phyloP scores from a whole-genome alignment of 2,113 vertebrate species.

The Lampris incognitus region DNA sequence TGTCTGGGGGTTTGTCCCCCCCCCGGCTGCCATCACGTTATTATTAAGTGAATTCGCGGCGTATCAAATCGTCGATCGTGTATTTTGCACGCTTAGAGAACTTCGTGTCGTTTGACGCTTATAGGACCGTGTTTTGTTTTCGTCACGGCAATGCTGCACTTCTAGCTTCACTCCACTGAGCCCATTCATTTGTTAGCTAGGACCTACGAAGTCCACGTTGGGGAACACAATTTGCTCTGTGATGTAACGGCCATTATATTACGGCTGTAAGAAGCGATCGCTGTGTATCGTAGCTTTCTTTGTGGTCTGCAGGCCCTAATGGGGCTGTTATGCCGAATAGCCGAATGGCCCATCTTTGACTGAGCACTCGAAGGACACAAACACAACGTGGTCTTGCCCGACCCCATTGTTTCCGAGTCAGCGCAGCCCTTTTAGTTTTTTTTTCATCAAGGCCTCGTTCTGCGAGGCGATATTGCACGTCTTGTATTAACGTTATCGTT shows the following conservation, averaged over 20 bases:
- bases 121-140: slow-evolving; percentile 38
- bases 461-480: background rate
- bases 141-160: slow-evolving; percentile 25
- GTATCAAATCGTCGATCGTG: slow-evolving; percentile 10
- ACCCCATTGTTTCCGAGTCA: slow-evolving; percentile 67
- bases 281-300: slow-evolving; percentile 55
- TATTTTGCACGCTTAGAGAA: slow-evolving; percentile 23
- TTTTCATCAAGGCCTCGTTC: slow-evolving; percentile 26
- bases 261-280: slow-evolving; percentile 46
- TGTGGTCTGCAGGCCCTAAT: slow-evolving; percentile 54
- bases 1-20: slow-evolving; percentile 26
- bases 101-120: slow-evolving; percentile 31
- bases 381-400: slow-evolving; percentile 71
- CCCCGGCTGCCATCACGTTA: background rate
- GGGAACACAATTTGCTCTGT: slow-evolving; percentile 47
- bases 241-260: slow-evolving; percentile 42
- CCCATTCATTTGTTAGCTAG: slow-evolving; percentile 60
- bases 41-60: slow-evolving; percentile 4
- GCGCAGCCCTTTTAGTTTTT: slow-evolving; percentile 14
- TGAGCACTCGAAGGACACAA: slow-evolving; percentile 51
- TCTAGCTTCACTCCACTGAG: slow-evolving; percentile 19
- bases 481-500: background rate
- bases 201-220: slow-evolving; percentile 41
- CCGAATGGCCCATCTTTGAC: slow-evolving; percentile 40
- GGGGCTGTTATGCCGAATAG: slow-evolving; percentile 39